Conservation (phyloP, 2,888 invertebrate species). For the Spodoptera littoralis region DNA sequence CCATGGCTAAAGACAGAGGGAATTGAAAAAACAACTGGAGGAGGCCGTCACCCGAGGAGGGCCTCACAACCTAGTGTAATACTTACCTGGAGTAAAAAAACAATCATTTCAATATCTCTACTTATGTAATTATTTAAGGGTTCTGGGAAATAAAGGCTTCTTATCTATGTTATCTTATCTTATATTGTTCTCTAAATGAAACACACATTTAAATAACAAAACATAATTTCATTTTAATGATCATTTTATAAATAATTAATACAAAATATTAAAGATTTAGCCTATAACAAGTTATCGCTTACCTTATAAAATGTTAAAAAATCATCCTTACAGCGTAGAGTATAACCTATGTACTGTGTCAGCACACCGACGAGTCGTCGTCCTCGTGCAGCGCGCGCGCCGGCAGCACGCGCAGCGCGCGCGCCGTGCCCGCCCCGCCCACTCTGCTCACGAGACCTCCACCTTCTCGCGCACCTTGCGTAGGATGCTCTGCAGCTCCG, state of each 20-base stretch:
- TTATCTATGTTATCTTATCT: too few relatives aligned
- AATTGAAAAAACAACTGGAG: too few relatives aligned
- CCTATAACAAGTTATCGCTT: slow-evolving; percentile 20
- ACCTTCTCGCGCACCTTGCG: slow-evolving; percentile 92
- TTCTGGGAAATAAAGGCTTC: too few relatives aligned
- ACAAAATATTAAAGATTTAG: slow-evolving; percentile 40
- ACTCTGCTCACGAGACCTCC: slow-evolving; percentile 83
- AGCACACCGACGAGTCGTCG: slow-evolving; percentile 36
- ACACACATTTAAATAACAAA: slow-evolving; percentile 27
- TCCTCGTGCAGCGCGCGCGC: slow-evolving; percentile 7
- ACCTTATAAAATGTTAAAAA: slow-evolving; percentile 10
- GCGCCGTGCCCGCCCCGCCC: slow-evolving; percentile 7
- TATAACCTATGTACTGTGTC: not conserved
- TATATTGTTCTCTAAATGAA: slow-evolving; percentile 1
- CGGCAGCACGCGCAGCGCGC: not conserved
- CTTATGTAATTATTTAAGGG: too few relatives aligned
- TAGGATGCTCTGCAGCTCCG: slow-evolving; percentile 93
- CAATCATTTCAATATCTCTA: too few relatives aligned
- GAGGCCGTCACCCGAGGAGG: too few relatives aligned
- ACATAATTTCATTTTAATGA: slow-evolving; percentile 33
- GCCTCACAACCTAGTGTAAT: too few relatives aligned
- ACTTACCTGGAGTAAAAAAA: too few relatives aligned
- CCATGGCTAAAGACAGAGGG: too few relatives aligned
- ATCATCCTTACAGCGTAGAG: slow-evolving; percentile 4
- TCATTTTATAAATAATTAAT: slow-evolving; percentile 45